Base-by-base conservation (phyloP, 1,140 invertebrate species). In the Muscidifurax raptorellus region DNA sequence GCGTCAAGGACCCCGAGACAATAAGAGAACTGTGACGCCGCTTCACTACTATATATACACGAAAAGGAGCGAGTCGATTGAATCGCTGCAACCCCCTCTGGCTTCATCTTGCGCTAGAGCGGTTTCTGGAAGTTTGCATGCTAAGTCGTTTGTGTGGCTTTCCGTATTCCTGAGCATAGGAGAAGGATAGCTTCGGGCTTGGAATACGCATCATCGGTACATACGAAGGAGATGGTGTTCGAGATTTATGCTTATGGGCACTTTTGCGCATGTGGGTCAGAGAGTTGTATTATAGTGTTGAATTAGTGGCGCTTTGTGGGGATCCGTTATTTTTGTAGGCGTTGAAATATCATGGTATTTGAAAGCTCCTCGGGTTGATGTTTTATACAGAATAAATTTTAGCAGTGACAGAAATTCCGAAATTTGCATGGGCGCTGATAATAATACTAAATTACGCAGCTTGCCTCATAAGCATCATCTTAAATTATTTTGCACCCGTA, bases 1-100 rank as follows among this genome's bases (percentile, higher is more conserved):
- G 82, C 82, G 77, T 85, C 86, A 88, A 86, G 75, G 82, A 87
- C 80, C 86, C 74, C 28, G 47, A 78, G 76, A 87, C 85, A 87
- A 87, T 88, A 78, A 78, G 44, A 78, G 69, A 81, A 87, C 64
- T 59, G 32, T 28, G 52, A 27, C 66, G 66, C 6, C 66, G 66
- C 25, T 47, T 59, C 40, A 75, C 36, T 25, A 10, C 72, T 27
- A 64, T 64, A 64, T 64, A 67, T 67, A 72, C 22, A 69, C 27
- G 10, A 59, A 4, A n/a, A n/a, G 10, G 66, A 30, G 12, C 25
- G 66, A 69, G 66, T 30, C 10, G 66, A 69, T 69, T 9, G 66
- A 69, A 69, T 69, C 66, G 25, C 66, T 30, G 27, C 66, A 69
- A 69, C 66, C 66, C 66, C 66, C 9, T 69, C 27, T 30, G 66